A percentile compares a stretch with the other conserved stretches of the same genome.
These are phyloP conservation scores for Cryptocephalus primarius DNA, from an alignment of 2,888 invertebrate genomes.

Conservation along the genomic window DNA sequence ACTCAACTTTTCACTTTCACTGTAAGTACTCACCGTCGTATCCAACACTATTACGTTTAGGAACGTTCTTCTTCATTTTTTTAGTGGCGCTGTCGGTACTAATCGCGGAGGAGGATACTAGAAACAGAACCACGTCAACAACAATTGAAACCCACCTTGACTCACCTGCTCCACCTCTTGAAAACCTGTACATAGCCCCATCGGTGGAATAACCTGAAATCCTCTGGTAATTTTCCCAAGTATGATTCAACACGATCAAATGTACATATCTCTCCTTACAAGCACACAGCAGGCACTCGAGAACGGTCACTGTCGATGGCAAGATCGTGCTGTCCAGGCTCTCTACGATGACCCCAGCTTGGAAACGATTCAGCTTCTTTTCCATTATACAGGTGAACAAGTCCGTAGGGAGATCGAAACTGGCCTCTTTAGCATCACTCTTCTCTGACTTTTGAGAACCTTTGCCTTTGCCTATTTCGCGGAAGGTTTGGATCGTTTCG, in stretches of 20 bases:
- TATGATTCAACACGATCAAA: conserved; percentile 19
- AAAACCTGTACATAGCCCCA: no score
- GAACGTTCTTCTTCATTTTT: no score
- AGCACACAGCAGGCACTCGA: conserved; percentile 24
- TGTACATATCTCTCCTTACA: conserved; percentile 26
- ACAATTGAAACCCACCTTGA: no score
- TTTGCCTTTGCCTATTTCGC: conserved; percentile 3
- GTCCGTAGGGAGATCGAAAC: conserved; percentile 22
- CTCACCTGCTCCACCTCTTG: no score
- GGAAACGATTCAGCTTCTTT: conserved; percentile 12
- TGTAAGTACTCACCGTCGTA: no score
- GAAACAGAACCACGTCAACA: no score
- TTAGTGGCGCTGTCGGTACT: no score
- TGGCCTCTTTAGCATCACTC: no score
- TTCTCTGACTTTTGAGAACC: neutral
- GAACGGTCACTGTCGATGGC: conserved; percentile 13
- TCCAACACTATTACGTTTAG: no score
- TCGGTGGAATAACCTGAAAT: no score
- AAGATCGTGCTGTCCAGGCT: conserved; percentile 28
- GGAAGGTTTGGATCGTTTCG: conserved; percentile 10
- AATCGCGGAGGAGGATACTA: no score
- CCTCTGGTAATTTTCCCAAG: conserved; percentile 19
- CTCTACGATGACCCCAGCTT: conserved; percentile 24
- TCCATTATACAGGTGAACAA: conserved; percentile 20
- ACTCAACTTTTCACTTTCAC: no score